A percentile compares a stretch with the other conserved stretches of the same genome.
Conservation (phyloP, 2,113 vertebrate genomes). For the Cisticola juncidis region DNA sequence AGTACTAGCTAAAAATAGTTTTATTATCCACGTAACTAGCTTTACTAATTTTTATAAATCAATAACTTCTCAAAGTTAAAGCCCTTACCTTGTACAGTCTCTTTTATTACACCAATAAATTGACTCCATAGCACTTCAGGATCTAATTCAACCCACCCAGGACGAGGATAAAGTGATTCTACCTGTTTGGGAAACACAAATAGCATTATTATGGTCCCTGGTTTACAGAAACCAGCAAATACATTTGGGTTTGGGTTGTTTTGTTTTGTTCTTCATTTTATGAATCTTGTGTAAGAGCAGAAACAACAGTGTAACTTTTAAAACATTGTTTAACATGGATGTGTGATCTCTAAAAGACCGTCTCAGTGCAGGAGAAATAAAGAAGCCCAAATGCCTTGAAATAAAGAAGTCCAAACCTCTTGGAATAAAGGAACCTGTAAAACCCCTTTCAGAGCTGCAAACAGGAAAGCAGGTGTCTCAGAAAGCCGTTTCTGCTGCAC, state of each 20-base stretch:
- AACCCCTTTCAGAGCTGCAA: not conserved
- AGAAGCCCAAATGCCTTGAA: not conserved
- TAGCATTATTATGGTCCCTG: not conserved
- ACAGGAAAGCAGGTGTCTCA: not conserved
- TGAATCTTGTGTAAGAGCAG: not conserved
- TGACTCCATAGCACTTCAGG: constrained; percentile 88
- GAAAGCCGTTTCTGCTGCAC: not conserved
- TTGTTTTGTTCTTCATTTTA: not conserved
- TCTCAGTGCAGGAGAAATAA: not conserved
- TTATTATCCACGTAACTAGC: not conserved
- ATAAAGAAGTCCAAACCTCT: not conserved
- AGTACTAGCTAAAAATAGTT: not conserved
- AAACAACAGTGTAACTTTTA: not conserved
- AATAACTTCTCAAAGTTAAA: not conserved
- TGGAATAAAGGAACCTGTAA: not conserved
- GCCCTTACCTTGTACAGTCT: constrained; percentile 86
- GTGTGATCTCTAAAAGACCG: not conserved
- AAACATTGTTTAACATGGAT: rapidly evolving
- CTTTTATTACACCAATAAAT: constrained; percentile 86
- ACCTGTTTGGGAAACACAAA: constrained; percentile 74
- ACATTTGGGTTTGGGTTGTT: not conserved
- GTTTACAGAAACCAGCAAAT: not conserved
- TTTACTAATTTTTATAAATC: not conserved
- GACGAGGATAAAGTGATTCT: constrained; percentile 78
- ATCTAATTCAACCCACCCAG: constrained; percentile 89